Percentiles rank a stretch among this genome's conserved stretches.
Conservation (phyloP, 2,113 vertebrate species). For the Datnioides undecimradiatus region DNA sequence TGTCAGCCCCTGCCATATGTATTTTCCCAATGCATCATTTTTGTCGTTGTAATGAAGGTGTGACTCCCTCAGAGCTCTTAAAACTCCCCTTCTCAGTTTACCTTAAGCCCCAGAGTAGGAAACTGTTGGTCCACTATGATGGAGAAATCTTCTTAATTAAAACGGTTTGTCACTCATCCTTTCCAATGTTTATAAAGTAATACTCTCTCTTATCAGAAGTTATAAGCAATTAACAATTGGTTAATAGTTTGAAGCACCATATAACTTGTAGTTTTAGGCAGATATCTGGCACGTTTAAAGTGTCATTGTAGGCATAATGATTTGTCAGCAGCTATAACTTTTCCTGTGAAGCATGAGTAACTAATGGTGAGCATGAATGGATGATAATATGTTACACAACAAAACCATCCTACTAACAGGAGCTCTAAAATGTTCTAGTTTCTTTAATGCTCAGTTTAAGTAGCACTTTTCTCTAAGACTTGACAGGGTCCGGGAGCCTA, state of each 20-base stretch:
- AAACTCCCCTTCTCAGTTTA: neutral
- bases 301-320: no score
- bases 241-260: neutral
- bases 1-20: constrained; percentile 30
- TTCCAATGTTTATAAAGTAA: neutral
- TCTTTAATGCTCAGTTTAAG: no score
- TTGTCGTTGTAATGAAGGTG: neutral
- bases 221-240: neutral
- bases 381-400: no score
- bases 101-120: neutral
- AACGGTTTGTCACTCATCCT: no score
- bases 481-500: no score
- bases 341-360: neutral
- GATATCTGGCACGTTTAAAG: neutral
- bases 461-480: no score
- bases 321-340: neutral
- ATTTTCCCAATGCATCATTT: constrained; percentile 27
- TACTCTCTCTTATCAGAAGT: neutral
- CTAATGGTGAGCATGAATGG: neutral
- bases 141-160: neutral
- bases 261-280: neutral
- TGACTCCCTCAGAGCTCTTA: neutral
- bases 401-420: no score
- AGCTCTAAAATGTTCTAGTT: no score
- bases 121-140: neutral